Percentiles rank a stretch among this genome's conserved stretches.
These are phyloP conservation scores for Amazona guildingii DNA, from an alignment of 2,113 vertebrate genomes.

Conservation along the genomic window DNA sequence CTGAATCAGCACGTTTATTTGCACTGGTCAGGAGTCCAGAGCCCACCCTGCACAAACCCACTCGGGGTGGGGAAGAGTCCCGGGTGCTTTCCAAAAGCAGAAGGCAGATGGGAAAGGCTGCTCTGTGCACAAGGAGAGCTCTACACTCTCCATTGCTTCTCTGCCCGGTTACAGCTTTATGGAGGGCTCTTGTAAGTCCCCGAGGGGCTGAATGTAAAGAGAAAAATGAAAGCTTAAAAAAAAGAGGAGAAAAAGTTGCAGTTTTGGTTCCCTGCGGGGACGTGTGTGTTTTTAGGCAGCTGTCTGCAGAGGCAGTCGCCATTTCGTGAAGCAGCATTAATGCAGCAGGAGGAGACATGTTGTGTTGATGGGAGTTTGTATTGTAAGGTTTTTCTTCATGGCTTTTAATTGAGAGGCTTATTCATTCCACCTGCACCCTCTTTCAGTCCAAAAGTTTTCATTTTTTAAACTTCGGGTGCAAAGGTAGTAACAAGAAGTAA, in stretches of 20 bases:
- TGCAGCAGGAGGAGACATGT: conserved; percentile 32
- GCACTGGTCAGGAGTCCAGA: neutral
- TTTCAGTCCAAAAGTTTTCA: neutral
- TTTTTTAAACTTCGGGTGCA: neutral
- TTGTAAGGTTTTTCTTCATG: neutral
- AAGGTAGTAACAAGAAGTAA: neutral
- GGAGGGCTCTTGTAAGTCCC: neutral
- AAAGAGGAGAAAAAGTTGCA: no score
- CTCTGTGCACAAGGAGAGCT: neutral
- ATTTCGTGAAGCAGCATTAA: conserved; percentile 22
- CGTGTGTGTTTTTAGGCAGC: neutral
- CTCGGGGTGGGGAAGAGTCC: neutral
- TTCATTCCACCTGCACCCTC: neutral
- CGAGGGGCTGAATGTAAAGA: neutral
- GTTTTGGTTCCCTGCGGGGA: neutral
- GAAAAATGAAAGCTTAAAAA: neutral
- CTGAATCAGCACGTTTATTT: neutral
- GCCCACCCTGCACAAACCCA: neutral
- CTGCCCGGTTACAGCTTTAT: neutral
- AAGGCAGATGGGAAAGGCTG: neutral
- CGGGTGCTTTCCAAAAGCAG: neutral
- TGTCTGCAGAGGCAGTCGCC: conserved; percentile 20
- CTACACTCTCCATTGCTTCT: fast-evolving
- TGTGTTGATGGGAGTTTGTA: neutral
- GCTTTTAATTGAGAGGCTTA: neutral